Evolutionary conservation across 2,113 vertebrate genomes (phyloP), one percentile per base, ranked within the genome.

Genomic region (Perca flavescens): DNA sequence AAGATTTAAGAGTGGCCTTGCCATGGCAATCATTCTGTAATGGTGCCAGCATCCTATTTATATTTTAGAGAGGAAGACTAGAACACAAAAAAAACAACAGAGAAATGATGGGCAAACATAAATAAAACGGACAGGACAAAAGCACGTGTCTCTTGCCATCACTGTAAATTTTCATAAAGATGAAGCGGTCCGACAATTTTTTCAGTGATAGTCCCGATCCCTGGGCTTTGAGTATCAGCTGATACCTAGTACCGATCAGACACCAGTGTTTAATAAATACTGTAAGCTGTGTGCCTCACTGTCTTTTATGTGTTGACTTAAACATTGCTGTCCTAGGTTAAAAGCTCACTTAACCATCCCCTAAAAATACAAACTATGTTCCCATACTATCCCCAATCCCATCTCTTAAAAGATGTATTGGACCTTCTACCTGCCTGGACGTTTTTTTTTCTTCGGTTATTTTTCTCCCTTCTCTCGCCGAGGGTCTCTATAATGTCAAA

Each of bases 1-100:
- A 50, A n/a, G 65, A 69, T 82, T 74, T 81, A 62, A 66, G 65
- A 63, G 54, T 25, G 66, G 58, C 75, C 71, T 79, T 22, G 12
- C 53, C 40, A 5, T 17, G 34, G 19, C 15, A 50, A 62, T 34
- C 31, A 25, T 11, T 22, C 54, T 57, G 61, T 52, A 63, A 61
- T 31, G 5, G 43, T 72, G 50, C 31, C 49, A 74, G 54, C 54
- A 49, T 62, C 12, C 50, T 53, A 69, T 54, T 74, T 70, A 58
- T 21, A 68, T 8, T 6, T 8, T 0, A 17, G 13, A 50, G 47
- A 53, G 13, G 8, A 11, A 36, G 22, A 22, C 5, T 31, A 46
- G n/a, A 28, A 40, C 62, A 80, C n/a, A 73, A 49, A n/a, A 12
- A 50, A 65, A 36, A 28, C 28, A 63, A 49, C 47, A 34, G 22